Evolutionary conservation across 1,140 invertebrate species (phyloP).

Genomic region (Coelopa frigida): DNA sequence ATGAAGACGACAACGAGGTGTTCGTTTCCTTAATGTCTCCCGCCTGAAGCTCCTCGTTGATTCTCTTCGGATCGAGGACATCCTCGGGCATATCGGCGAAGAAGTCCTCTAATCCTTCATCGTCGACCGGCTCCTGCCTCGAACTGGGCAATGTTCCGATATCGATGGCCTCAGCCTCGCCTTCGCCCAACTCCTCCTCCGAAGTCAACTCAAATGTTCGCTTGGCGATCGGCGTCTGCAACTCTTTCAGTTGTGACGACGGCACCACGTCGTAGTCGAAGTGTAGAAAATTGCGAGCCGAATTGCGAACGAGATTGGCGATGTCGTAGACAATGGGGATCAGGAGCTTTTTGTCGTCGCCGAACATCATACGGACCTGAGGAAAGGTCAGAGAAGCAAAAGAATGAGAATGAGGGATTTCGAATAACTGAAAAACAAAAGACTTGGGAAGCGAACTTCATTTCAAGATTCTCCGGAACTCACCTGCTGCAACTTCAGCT

Average conservation of each 20-base stretch:
- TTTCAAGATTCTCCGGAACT: too few relatives aligned
- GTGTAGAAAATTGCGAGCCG: constrained; percentile 41
- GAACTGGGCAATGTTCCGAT: neutral
- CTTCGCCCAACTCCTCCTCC: constrained; percentile 18
- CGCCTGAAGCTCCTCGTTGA: constrained; percentile 29
- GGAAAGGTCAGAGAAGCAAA: constrained; percentile 23
- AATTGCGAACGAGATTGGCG: constrained; percentile 52
- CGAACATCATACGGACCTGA: constrained; percentile 53
- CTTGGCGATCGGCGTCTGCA: constrained; percentile 13
- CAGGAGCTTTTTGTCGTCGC: constrained; percentile 52
- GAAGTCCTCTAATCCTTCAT: constrained; percentile 25
- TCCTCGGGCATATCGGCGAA: constrained; percentile 31
- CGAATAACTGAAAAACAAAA: too few relatives aligned
- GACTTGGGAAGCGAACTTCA: neutral
- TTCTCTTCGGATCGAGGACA: constrained; percentile 35
- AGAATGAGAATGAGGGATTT: too few relatives aligned
- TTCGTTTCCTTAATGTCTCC: neutral
- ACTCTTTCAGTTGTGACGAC: constrained; percentile 34
- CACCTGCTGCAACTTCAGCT: constrained; percentile 50
- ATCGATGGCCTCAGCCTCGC: constrained; percentile 19
- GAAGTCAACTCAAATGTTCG: constrained; percentile 21
- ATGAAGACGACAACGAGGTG: neutral
- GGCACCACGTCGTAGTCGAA: constrained; percentile 43
- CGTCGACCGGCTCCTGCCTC: neutral
- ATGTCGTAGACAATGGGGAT: constrained; percentile 58